Conservation (phyloP, 2,113 vertebrate genomes). For the Cairina moschata region DNA sequence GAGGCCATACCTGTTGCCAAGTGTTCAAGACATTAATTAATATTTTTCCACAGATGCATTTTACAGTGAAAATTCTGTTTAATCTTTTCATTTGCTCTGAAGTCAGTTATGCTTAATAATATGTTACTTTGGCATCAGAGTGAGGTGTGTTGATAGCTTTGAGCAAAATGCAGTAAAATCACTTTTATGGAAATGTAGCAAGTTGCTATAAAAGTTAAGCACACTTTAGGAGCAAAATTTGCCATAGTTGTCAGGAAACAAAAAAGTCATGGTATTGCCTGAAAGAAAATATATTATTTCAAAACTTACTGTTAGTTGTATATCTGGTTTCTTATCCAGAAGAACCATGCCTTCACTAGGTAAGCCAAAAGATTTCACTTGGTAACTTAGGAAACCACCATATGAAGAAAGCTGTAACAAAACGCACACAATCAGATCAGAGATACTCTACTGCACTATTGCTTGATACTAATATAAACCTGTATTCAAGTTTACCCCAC, state of each 20-base stretch:
- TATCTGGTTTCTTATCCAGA: constrained; percentile 83
- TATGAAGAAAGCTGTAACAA: constrained; percentile 90
- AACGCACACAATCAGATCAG: not conserved
- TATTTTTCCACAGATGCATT: not conserved
- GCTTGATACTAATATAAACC: not conserved
- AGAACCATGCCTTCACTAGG: constrained; percentile 90
- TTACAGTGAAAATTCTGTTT: not conserved
- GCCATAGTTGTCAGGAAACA: not conserved
- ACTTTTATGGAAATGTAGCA: not conserved
- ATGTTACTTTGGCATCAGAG: not conserved
- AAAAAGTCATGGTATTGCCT: not conserved
- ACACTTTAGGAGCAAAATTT: not conserved
- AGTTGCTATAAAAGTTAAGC: not conserved
- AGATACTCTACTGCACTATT: not conserved
- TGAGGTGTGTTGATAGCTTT: not conserved
- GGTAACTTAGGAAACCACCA: constrained; percentile 90
- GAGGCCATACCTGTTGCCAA: not conserved
- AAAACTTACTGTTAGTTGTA: constrained; percentile 83
- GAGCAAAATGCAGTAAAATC: not conserved
- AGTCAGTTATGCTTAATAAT: not conserved
- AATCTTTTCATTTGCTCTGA: not conserved
- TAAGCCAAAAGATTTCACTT: constrained; percentile 92
- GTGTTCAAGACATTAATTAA: not conserved
- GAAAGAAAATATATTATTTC: not conserved
- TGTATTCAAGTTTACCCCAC: not conserved